These are phyloP conservation scores for Venustoraphidia nigricollis DNA, from an alignment of 2,888 invertebrate species.

Conservation along the genomic window DNA sequence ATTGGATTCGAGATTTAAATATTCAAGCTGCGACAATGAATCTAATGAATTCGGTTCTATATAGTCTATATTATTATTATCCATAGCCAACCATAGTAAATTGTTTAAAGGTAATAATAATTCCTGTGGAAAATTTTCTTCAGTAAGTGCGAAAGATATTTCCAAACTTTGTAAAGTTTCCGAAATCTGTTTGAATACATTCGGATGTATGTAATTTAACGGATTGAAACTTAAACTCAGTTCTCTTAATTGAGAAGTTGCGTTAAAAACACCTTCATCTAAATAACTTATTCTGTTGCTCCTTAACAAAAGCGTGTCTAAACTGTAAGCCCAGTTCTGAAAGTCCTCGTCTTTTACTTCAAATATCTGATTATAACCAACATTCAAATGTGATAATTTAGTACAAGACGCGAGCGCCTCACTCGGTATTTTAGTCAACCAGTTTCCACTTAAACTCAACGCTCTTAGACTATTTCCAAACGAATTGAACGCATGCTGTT, in stretches of 20 bases:
- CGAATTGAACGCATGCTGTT: conserved; percentile 42
- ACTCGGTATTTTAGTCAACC: conserved; percentile 55
- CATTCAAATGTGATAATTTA: conserved; percentile 69
- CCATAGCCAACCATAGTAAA: conserved; percentile 70
- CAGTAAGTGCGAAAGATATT: conserved; percentile 70
- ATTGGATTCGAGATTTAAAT: conserved; percentile 77
- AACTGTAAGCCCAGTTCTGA: conserved; percentile 57
- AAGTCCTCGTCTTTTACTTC: conserved; percentile 66
- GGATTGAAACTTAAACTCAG: conserved; percentile 85
- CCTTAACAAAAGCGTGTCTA: conserved; percentile 65
- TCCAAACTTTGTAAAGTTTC: conserved; percentile 67
- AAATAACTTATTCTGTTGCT: conserved; percentile 71
- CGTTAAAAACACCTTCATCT: conserved; percentile 53
- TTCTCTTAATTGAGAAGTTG: conserved; percentile 64
- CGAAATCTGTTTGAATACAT: conserved; percentile 60
- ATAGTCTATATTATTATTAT: conserved; percentile 72
- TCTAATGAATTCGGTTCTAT: conserved; percentile 45
- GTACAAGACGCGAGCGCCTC: conserved; percentile 53
- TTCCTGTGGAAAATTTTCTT: conserved; percentile 62
- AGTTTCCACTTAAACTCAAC: conserved; percentile 67
- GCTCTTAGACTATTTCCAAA: conserved; percentile 52
- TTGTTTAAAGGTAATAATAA: conserved; percentile 57
- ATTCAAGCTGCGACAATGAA: conserved; percentile 48
- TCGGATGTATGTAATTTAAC: conserved; percentile 63
- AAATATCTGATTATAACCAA: conserved; percentile 75